phyloP scores from a whole-genome alignment of 1,140 invertebrate species.

The Platyscapa corneri region DNA sequence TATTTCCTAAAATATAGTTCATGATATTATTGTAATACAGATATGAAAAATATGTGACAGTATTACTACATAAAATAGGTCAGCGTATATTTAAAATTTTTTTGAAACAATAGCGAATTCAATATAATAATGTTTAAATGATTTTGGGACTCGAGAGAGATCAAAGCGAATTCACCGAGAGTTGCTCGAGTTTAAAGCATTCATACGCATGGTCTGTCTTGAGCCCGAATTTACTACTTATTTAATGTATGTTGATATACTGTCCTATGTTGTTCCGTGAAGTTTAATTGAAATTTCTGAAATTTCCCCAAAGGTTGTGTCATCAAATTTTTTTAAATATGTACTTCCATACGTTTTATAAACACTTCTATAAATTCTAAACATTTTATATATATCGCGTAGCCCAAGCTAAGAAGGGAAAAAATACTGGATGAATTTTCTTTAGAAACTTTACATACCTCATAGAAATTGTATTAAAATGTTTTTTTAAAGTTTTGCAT shows the following conservation, averaged over 20 bases:
- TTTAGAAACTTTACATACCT: no score
- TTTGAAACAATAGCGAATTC: no score
- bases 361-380: not conserved
- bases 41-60: not conserved
- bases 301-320: constrained; percentile 19
- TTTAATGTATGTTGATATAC: constrained; percentile 41
- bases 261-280: constrained; percentile 11
- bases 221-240: constrained; percentile 26
- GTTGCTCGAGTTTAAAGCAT: constrained; percentile 16
- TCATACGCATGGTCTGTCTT: constrained; percentile 10
- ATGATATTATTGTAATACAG: not conserved
- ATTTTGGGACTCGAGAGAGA: not conserved
- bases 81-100: no score
- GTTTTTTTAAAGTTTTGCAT: no score
- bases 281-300: constrained; percentile 48
- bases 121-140: no score
- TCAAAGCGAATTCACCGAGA: not conserved
- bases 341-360: not conserved
- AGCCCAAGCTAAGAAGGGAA: no score
- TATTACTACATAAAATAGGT: no score
- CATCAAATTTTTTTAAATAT: constrained; percentile 33
- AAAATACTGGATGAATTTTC: no score
- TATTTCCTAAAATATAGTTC: no score
- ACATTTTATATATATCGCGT: not conserved
- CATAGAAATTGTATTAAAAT: no score